Evolutionary conservation across 2,113 vertebrate species (phyloP).

Genomic region (Anolis carolinensis): DNA sequence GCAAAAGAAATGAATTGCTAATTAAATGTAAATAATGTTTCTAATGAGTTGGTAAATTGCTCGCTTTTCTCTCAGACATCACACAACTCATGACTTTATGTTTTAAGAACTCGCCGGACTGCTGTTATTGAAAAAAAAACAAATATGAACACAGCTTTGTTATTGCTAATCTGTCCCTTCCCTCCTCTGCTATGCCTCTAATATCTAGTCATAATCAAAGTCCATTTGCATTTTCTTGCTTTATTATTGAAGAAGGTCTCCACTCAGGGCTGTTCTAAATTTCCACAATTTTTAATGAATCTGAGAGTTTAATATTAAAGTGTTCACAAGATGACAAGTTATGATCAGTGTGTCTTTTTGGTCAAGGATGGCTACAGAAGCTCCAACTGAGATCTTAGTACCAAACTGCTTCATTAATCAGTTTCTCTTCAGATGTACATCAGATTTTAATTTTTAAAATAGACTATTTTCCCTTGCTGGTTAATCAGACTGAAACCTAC

Average conservation of each 20-base stretch:
- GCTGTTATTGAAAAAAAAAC: constrained; percentile 10
- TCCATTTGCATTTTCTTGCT: constrained; percentile 47
- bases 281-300: constrained; percentile 40
- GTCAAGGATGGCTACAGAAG: constrained; percentile 27
- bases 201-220: constrained; percentile 46
- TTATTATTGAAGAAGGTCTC: constrained; percentile 30
- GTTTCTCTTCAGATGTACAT: constrained; percentile 25
- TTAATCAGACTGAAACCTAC: not conserved
- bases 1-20: constrained; percentile 2
- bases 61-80: not conserved
- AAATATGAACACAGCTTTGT: not conserved
- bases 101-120: constrained; percentile 22
- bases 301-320: constrained; percentile 24
- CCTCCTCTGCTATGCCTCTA: not conserved
- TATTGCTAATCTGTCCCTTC: not conserved
- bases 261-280: constrained; percentile 40
- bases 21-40: constrained; percentile 25
- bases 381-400: constrained; percentile 13
- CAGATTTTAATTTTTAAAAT: constrained; percentile 35
- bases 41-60: constrained; percentile 22
- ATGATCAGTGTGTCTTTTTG: constrained; percentile 30
- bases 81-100: not conserved
- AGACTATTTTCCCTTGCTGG: not conserved
- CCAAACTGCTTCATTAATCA: constrained; percentile 34
- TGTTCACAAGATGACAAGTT: constrained; percentile 36